Evolutionary conservation across 2,113 vertebrate genomes (phyloP).

Genomic region (Brachionichthys hirsutus): DNA sequence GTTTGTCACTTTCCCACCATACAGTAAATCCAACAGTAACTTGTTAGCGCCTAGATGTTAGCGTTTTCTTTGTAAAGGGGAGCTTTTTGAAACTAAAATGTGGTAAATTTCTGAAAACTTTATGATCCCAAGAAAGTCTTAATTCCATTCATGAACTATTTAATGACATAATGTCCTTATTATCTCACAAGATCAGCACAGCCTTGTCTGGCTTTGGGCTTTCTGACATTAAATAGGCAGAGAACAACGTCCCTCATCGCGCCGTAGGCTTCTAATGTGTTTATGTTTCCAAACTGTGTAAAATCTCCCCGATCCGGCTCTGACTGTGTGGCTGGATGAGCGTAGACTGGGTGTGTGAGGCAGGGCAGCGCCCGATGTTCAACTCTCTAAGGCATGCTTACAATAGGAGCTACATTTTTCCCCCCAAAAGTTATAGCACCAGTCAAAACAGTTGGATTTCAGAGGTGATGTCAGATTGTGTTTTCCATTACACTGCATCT

Average conservation of each 20-base stretch:
- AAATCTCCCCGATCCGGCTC: slow-evolving; percentile 36
- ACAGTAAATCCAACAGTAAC: too few species aligned
- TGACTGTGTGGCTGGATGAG: slow-evolving; percentile 4
- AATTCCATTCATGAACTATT: neutral
- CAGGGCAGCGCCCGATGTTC: slow-evolving; percentile 9
- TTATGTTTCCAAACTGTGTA: slow-evolving; percentile 36
- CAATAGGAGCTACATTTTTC: slow-evolving; percentile 37
- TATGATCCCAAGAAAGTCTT: too few species aligned
- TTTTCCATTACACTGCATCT: slow-evolving; percentile 16
- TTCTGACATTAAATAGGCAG: neutral
- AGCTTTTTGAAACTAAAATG: too few species aligned
- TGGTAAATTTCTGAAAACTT: too few species aligned
- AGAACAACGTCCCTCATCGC: slow-evolving; percentile 18
- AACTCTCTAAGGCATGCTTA: slow-evolving; percentile 11
- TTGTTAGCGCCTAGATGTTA: too few species aligned
- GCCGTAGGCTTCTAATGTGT: slow-evolving; percentile 18
- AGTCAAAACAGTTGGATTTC: slow-evolving; percentile 11
- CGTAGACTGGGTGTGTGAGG: slow-evolving; percentile 19
- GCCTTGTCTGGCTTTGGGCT: neutral
- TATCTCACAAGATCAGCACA: slow-evolving; percentile 13
- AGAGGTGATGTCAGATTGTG: slow-evolving; percentile 16
- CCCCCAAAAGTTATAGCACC: slow-evolving; percentile 11
- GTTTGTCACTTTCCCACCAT: too few species aligned
- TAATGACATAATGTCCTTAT: slow-evolving; percentile 2
- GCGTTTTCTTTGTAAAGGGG: too few species aligned